These are phyloP conservation scores for Neelides sp. DNA, from an alignment of 1,140 invertebrate species.

Conservation along the genomic window DNA sequence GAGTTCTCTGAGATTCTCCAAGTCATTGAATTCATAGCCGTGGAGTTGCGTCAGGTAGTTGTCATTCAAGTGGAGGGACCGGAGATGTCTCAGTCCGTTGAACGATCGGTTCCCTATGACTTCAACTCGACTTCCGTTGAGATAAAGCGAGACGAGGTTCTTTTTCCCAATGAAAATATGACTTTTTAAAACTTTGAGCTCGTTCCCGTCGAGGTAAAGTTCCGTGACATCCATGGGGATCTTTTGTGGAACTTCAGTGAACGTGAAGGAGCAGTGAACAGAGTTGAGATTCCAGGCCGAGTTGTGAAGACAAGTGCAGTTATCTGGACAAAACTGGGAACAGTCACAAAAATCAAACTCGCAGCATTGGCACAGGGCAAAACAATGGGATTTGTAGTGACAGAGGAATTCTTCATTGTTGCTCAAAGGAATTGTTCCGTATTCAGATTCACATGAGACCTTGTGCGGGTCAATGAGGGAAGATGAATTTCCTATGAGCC, in stretches of 20 bases:
- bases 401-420: slow-evolving; percentile 24
- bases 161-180: slow-evolving; percentile 84
- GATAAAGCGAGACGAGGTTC: slow-evolving; percentile 68
- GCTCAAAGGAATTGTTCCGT: too few species aligned
- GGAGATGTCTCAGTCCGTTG: slow-evolving; percentile 67
- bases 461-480: too few species aligned
- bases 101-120: slow-evolving; percentile 82
- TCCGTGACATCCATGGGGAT: slow-evolving; percentile 92
- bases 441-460: too few species aligned
- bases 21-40: slow-evolving; percentile 77
- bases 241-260: slow-evolving; percentile 59
- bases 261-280: slow-evolving; percentile 72
- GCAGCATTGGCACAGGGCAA: slow-evolving; percentile 82
- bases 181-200: slow-evolving; percentile 61
- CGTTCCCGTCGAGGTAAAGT: slow-evolving; percentile 79
- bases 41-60: slow-evolving; percentile 65
- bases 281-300: slow-evolving; percentile 85
- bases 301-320: slow-evolving; percentile 84
- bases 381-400: slow-evolving; percentile 81
- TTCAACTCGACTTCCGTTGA: slow-evolving; percentile 71
- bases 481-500: slow-evolving; percentile 71
- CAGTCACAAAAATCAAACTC: slow-evolving; percentile 90
- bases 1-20: slow-evolving; percentile 64
- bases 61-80: slow-evolving; percentile 68
- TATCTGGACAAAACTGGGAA: slow-evolving; percentile 82